Base-by-base conservation (phyloP, 1,140 invertebrate species). In the Trialeurodes vaporariorum region DNA sequence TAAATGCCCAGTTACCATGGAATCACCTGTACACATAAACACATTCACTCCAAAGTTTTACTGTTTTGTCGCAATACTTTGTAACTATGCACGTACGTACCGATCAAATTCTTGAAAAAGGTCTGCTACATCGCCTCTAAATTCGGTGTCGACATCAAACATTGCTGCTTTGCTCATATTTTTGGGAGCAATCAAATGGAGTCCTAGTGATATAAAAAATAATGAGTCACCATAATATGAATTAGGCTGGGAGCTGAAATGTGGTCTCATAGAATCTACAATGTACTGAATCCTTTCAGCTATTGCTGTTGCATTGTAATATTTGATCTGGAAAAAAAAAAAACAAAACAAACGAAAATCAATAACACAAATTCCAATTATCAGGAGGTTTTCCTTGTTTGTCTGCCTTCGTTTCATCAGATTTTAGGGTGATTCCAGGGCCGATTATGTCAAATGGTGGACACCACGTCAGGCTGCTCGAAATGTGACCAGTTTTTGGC, bases 161-260 rank as follows among this genome's bases (percentile, higher is more conserved):
- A 93, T 82, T 60, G 91, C 84, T 12, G 87, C 84, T 67, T 80
- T 77, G n/a, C 83, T 78, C 66, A 87, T 81, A 65, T 81, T 77
- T 0, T 73, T 72, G 9, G 86, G 85, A 23, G 90, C 83, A 61
- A 93, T 83, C 72, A 83, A 80, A 77, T 92, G 86, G 21, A 93
- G 75, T 2, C 86, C 88, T 5, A 92, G 78, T 0, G 91, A 93
- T 1, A 93, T 74, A 75, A 90, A 93, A 75, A 93, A 94, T 1
- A 93, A 76, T 0, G 87, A 84, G 78, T 92, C 88, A 65, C 87
- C 90, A 73, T 92, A 93, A 73, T 93, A 93, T 1, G 88, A 85
- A 69, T 88, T 87, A 65, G 87, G 86, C 71, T 86, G 85, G 58
- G 86, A 87, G 71, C 86, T 92, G 75, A 93, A 92, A 74, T 87